A percentile compares a stretch with the other conserved stretches of the same genome.
phyloP scores from a whole-genome alignment of 2,888 invertebrate species.

The Sphecodes monilicornis region DNA sequence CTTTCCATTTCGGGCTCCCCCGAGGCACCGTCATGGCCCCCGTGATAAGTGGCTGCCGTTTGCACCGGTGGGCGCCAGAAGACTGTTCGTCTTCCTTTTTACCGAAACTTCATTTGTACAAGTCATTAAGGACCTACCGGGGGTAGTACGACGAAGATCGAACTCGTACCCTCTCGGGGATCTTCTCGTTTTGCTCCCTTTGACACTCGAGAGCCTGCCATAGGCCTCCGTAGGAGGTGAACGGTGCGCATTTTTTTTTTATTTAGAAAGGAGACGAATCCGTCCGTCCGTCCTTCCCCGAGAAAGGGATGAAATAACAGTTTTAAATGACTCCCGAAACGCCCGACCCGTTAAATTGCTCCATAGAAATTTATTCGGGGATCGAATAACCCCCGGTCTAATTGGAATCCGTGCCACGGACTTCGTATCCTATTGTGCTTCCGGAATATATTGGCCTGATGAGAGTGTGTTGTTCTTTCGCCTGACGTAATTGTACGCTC shows the following conservation, averaged over 20 bases:
- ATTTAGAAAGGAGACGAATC: slow-evolving; percentile 29
- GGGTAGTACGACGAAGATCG: slow-evolving; percentile 55
- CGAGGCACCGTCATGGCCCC: slow-evolving; percentile 59
- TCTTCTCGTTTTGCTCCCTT: slow-evolving; percentile 49
- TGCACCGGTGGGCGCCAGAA: slow-evolving; percentile 60
- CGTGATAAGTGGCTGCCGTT: slow-evolving; percentile 76
- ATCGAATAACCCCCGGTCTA: neutral
- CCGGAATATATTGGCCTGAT: neutral
- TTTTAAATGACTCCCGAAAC: neutral
- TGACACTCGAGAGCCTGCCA: slow-evolving; percentile 10
- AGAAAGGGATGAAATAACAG: neutral
- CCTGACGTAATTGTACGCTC: neutral
- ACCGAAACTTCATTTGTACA: slow-evolving; percentile 76
- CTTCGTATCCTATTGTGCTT: neutral
- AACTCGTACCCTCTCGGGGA: slow-evolving; percentile 37
- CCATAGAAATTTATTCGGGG: neutral
- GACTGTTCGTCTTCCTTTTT: slow-evolving; percentile 68
- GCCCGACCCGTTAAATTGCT: slow-evolving; percentile 28
- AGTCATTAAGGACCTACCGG: slow-evolving; percentile 70
- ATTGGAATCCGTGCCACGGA: neutral
- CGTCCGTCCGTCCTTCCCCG: slow-evolving; percentile 10
- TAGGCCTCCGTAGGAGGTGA: slow-evolving; percentile 30
- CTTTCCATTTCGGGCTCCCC: slow-evolving; percentile 60
- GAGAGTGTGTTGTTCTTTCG: neutral
- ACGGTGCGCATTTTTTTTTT: slow-evolving; percentile 27